Evolutionary conservation across 2,888 invertebrate genomes (phyloP).

Genomic region (Caenorhabditis sinica): DNA sequence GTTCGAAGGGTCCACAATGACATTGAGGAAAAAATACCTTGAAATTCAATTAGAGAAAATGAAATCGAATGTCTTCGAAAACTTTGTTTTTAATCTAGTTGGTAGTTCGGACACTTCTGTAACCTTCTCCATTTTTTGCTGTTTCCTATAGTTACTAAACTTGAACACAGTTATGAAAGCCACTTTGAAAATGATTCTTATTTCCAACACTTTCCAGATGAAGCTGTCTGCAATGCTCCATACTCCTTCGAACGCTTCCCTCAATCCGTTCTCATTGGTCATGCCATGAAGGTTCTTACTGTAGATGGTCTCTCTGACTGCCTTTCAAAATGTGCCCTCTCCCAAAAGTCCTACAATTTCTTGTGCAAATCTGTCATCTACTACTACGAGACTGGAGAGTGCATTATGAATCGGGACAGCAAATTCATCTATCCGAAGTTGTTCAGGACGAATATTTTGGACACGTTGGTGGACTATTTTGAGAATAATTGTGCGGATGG

Average conservation of each 20-base stretch:
- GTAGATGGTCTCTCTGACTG: conserved; percentile 80
- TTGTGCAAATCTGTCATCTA: conserved; percentile 79
- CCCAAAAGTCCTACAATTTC: conserved; percentile 63
- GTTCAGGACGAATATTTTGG: conserved; percentile 72
- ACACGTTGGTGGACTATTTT: conserved; percentile 82
- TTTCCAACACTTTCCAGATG: conserved; percentile 64
- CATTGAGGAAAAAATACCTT: no score
- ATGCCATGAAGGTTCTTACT: conserved; percentile 76
- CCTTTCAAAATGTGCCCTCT: conserved; percentile 78
- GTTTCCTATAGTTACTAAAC: background rate
- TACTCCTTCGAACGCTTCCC: conserved; percentile 82
- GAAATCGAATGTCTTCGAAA: no score
- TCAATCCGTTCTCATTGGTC: conserved; percentile 79
- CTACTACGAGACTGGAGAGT: conserved; percentile 83
- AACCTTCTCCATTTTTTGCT: no score
- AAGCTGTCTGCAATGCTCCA: conserved; percentile 75
- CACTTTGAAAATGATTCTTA: no score
- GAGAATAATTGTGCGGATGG: conserved; percentile 83
- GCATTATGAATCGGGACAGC: conserved; percentile 80
- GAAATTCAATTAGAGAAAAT: no score
- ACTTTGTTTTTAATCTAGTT: no score
- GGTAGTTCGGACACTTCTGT: no score
- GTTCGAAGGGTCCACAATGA: no score
- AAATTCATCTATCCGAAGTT: conserved; percentile 72
- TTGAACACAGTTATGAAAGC: no score